Evolutionary conservation across 2,797 vertebrate genomes (phyloP).

Genomic region (Linurgus olivaceus): DNA sequence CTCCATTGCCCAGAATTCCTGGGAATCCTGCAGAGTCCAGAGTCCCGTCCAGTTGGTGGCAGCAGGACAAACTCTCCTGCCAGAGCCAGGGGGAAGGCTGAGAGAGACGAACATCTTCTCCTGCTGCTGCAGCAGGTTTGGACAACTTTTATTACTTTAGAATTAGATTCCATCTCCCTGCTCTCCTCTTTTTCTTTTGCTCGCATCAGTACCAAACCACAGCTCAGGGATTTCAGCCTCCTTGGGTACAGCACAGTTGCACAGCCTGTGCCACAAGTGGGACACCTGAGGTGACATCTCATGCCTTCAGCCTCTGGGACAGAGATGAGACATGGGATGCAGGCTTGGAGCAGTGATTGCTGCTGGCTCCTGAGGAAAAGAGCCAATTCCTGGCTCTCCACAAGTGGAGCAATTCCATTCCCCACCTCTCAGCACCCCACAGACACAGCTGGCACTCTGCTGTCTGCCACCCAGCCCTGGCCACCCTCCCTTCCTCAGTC

Average conservation of each 20-base stretch:
- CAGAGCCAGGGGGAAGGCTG: background rate
- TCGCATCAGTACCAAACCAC: background rate
- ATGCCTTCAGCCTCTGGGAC: background rate
- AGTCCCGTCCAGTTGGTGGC: background rate
- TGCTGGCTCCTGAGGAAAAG: background rate
- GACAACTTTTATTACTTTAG: background rate
- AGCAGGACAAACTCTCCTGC: background rate
- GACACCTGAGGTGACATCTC: background rate
- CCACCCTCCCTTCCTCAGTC: background rate
- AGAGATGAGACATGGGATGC: background rate
- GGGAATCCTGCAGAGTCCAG: background rate
- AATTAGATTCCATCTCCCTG: background rate
- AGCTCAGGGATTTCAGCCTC: rapidly evolving
- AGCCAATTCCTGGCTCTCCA: background rate
- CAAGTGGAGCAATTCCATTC: background rate
- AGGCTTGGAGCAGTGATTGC: background rate
- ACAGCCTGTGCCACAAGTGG: background rate
- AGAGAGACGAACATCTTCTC: background rate
- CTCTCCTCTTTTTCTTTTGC: background rate
- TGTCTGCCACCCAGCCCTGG: background rate
- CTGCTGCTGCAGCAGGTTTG: background rate
- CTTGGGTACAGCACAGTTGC: background rate
- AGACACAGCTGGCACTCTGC: background rate
- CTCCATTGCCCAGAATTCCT: background rate
- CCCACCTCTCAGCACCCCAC: background rate